Percentiles rank a stretch among this genome's conserved stretches.
Evolutionary conservation across 2,113 vertebrate species (phyloP).

Genomic region (Oceanites oceanicus): DNA sequence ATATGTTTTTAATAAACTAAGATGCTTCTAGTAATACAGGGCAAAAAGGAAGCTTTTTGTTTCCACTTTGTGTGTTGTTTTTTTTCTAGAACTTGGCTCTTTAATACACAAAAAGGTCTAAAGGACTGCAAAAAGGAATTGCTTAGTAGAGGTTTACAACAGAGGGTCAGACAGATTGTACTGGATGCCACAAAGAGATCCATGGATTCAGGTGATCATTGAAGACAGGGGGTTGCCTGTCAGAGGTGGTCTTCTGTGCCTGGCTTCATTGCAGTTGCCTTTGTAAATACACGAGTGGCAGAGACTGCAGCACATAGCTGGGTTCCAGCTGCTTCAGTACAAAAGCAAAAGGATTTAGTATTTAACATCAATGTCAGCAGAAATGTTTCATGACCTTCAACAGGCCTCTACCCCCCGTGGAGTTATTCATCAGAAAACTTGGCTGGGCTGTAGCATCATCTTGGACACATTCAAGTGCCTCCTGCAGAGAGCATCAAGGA

Average conservation of each 20-base stretch:
- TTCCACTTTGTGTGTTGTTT: background rate
- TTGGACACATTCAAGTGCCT: conserved; percentile 8
- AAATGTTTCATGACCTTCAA: conserved; percentile 53
- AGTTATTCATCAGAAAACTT: conserved; percentile 51
- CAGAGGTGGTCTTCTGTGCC: background rate
- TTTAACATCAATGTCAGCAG: conserved; percentile 50
- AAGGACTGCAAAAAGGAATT: background rate
- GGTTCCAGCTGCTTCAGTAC: background rate
- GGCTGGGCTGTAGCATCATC: conserved; percentile 37
- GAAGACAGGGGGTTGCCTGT: background rate
- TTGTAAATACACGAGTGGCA: background rate
- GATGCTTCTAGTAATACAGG: background rate
- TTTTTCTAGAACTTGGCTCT: background rate
- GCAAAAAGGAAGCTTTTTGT: background rate
- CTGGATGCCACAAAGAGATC: background rate
- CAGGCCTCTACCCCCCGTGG: background rate
- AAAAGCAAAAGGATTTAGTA: conserved; percentile 30
- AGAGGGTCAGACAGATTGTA: background rate
- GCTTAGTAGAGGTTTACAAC: background rate
- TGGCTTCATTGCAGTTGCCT: background rate
- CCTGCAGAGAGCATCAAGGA: conserved; percentile 57
- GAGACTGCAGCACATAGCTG: background rate
- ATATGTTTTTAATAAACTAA: background rate
- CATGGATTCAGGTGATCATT: background rate
- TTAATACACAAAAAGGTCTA: background rate